Evolutionary conservation across 2,113 vertebrate species (phyloP), one percentile per base, ranked within the genome.

Genomic region (Salvelinus namaycush): DNA sequence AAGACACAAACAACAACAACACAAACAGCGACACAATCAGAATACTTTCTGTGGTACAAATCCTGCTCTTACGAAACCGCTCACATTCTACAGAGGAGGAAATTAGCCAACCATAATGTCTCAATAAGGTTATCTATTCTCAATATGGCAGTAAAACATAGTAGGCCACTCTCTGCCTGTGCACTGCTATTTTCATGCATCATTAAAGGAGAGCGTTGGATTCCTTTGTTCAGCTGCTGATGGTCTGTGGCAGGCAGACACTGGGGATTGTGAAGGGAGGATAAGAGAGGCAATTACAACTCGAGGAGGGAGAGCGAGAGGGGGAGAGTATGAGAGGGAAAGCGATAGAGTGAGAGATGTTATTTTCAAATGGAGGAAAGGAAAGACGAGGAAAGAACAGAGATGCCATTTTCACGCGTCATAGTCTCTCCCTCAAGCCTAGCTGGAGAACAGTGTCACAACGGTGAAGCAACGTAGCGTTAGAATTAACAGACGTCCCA

Each of bases 361-460:
- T 27, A 29, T 70, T 70, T 12, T 57, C 65, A 68, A 16, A 70
- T 66, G 68, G 22, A 27, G 26, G 22, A 24, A 24, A 51, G 22
- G 60, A 13, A 68, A 27, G 27, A 27, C 27, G 27, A 27, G 27
- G 27, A 34, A 26, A 7, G 8, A 26, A 26, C 26, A 26, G 65
- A 67, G 12, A 67, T 76, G 57, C 14, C 71, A 78, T 80, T 80
- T 73, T 73, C 64, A 79, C 71, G 16, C 54, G 59, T 70, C 20
- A 20, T 22, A 73, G 70, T 78, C 62, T 76, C 57, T 54, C 59
- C 59, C 59, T 9, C 59, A 22, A 62, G 59, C 59, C 59, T 22
- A 62, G 18, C 59, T 77, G 44, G 70, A 68, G 20, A 76, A 68
- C 51, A 76, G 74, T 18, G 83, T 83, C 79, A 83, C 39, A 44